A percentile compares a stretch with the other conserved stretches of the same genome.
These are phyloP conservation scores for Callinectes sapidus DNA, from an alignment of 2,888 invertebrate genomes.

Conservation along the genomic window DNA sequence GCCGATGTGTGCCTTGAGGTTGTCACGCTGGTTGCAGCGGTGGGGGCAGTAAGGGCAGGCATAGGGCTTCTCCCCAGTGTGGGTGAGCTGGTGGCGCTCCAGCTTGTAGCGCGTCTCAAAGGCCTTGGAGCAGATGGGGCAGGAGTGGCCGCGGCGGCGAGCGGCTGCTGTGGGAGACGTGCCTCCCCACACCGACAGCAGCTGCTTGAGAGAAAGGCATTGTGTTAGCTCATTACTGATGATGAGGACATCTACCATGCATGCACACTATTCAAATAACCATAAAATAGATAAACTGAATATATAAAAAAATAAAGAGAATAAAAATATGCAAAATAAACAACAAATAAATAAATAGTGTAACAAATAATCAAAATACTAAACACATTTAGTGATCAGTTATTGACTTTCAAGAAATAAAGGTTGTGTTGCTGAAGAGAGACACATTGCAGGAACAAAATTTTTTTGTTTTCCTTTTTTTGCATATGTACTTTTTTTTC, in stretches of 20 bases:
- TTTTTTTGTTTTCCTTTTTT: no score
- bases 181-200: slow-evolving; percentile 42
- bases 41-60: slow-evolving; percentile 61
- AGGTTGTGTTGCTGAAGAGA: no score
- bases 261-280: not conserved
- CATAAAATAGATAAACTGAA: not conserved
- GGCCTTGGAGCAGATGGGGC: slow-evolving; percentile 52
- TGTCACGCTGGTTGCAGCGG: slow-evolving; percentile 63
- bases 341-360: no score
- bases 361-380: not conserved
- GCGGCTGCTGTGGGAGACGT: not conserved
- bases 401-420: not conserved
- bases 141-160: slow-evolving; percentile 53
- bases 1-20: slow-evolving; percentile 62
- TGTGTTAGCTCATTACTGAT: not conserved
- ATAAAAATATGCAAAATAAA: no score
- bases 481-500: no score
- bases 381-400: not conserved
- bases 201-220: slow-evolving; percentile 37
- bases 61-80: slow-evolving; percentile 65
- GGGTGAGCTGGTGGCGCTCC: slow-evolving; percentile 60
- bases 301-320: no score
- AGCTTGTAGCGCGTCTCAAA: slow-evolving; percentile 64
- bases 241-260: not conserved
- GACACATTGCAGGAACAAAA: no score